phyloP scores from a whole-genome alignment of 2,797 vertebrate species.

The Malacoraja senta region DNA sequence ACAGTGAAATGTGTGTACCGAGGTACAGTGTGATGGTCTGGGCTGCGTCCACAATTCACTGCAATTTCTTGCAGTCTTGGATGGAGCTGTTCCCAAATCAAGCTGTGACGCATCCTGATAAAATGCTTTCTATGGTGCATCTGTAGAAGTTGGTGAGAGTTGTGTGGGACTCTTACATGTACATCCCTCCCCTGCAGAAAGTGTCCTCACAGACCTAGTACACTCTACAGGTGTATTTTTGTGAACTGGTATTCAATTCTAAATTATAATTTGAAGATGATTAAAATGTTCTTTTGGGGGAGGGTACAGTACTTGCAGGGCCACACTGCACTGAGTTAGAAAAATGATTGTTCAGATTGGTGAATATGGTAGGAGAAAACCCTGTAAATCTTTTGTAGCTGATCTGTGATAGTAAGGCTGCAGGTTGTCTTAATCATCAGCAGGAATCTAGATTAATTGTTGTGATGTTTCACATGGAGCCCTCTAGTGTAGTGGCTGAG shows the following conservation, averaged over 20 bases:
- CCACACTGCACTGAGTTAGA: too few relatives aligned
- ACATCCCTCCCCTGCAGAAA: background rate
- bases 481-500: background rate
- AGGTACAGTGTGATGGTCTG: too few relatives aligned
- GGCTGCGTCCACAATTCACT: too few relatives aligned
- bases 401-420: background rate
- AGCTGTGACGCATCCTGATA: too few relatives aligned
- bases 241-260: background rate
- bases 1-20: too few relatives aligned
- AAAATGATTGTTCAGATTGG: too few relatives aligned
- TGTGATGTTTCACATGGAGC: background rate
- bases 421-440: background rate
- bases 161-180: too few relatives aligned
- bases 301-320: too few relatives aligned
- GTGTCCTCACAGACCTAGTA: background rate
- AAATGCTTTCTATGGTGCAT: too few relatives aligned
- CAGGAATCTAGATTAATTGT: background rate
- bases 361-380: background rate
- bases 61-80: too few relatives aligned
- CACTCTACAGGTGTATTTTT: background rate
- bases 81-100: too few relatives aligned
- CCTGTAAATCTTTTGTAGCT: background rate
- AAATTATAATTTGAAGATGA: background rate
- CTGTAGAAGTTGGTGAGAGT: background rate
- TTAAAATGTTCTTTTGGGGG: background rate